Evolutionary conservation across 2,797 vertebrate species (phyloP).

Genomic region (Euphonia xanthogaster): DNA sequence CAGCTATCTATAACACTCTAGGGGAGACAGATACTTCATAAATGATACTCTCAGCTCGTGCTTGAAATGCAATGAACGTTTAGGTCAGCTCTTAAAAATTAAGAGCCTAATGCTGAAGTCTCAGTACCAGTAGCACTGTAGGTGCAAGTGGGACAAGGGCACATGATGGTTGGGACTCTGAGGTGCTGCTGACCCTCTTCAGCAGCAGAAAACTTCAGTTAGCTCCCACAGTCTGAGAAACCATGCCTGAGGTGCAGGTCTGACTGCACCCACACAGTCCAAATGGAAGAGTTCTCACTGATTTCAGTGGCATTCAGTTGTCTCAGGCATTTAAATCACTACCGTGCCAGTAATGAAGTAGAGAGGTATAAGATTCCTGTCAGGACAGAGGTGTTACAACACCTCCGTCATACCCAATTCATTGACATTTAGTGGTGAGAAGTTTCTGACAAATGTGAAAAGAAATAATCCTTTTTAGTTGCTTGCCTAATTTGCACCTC

Average conservation of each 20-base stretch:
- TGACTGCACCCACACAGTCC: background rate
- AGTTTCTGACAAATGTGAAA: background rate
- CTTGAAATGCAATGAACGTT: background rate
- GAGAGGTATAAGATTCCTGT: background rate
- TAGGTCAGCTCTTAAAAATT: background rate
- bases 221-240: background rate
- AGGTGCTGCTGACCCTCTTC: background rate
- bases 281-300: background rate
- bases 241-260: fast-evolving
- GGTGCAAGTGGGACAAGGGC: background rate
- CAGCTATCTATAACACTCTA: background rate
- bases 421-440: background rate
- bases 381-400: background rate
- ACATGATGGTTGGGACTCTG: background rate
- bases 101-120: background rate
- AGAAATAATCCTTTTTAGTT: background rate
- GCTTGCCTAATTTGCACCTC: background rate
- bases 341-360: background rate
- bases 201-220: background rate
- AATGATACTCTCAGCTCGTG: fast-evolving
- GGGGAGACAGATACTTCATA: background rate
- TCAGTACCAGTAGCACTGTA: background rate
- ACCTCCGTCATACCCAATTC: background rate
- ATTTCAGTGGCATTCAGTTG: background rate
- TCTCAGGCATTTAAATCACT: background rate